These are phyloP conservation scores for Nycteola revayana DNA, from an alignment of 2,888 invertebrate genomes.

Conservation along the genomic window DNA sequence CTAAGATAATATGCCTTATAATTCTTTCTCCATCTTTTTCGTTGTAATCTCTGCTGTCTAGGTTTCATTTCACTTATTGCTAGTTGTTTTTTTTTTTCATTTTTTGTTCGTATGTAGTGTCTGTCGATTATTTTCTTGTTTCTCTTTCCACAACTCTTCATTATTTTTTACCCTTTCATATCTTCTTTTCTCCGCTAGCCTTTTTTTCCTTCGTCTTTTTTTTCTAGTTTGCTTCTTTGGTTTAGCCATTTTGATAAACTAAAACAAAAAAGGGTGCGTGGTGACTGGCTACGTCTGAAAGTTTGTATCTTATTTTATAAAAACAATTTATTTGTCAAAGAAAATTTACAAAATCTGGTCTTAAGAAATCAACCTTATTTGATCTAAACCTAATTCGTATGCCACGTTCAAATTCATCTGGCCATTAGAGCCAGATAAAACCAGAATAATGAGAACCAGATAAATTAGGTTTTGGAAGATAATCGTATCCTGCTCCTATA, in stretches of 20 bases:
- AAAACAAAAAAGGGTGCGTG: too few species aligned
- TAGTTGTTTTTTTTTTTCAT: constrained; percentile 6
- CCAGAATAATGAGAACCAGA: constrained; percentile 7
- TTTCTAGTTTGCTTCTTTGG: constrained; percentile 8
- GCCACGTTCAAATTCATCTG: constrained; percentile 3
- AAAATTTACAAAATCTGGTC: too few species aligned
- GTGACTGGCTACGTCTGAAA: too few species aligned
- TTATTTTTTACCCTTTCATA: constrained; percentile 9
- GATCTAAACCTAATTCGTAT: neutral
- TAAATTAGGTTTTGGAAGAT: constrained; percentile 4
- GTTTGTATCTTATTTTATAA: too few species aligned
- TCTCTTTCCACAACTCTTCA: constrained; percentile 6
- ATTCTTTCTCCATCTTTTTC: constrained; percentile 8
- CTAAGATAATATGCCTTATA: constrained; percentile 5
- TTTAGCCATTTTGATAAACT: constrained; percentile 2
- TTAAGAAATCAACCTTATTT: neutral
- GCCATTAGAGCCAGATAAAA: constrained; percentile 6
- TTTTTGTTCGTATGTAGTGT: constrained; percentile 2
- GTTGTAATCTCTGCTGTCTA: constrained; percentile 7
- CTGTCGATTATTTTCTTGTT: constrained; percentile 6
- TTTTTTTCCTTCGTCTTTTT: constrained; percentile 8
- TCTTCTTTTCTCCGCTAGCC: constrained; percentile 8
- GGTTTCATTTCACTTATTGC: constrained; percentile 7
- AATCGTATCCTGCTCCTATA: neutral
- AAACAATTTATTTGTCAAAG: neutral